Percentiles rank a stretch among this genome's conserved stretches.
These are phyloP conservation scores for Sarcophaga rosellei DNA, from an alignment of 2,888 invertebrate genomes.

Conservation along the genomic window DNA sequence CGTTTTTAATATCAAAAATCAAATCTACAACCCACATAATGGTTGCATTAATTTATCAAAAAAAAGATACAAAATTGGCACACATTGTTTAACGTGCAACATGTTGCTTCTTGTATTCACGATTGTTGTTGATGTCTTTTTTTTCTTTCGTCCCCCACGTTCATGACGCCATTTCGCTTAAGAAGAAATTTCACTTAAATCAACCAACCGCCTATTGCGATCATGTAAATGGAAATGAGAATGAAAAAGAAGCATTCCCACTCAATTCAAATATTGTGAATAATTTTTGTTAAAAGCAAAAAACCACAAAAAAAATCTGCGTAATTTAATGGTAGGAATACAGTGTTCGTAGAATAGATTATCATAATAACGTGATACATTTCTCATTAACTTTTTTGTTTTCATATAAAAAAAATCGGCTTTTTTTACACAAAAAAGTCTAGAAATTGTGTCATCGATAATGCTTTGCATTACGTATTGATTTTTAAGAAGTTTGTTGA, in stretches of 20 bases:
- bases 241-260: not conserved
- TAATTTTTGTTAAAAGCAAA: not conserved
- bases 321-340: not conserved
- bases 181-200: slow-evolving; percentile 19
- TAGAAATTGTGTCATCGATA: too few relatives aligned
- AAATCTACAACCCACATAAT: slow-evolving; percentile 42
- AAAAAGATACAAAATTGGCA: slow-evolving; percentile 51
- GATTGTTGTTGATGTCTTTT: not conserved
- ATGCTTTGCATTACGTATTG: too few relatives aligned
- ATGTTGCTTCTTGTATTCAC: slow-evolving; percentile 16
- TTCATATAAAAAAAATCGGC: not conserved
- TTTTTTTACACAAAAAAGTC: not conserved
- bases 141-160: slow-evolving; percentile 33
- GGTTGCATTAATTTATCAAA: slow-evolving; percentile 32
- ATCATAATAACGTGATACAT: not conserved
- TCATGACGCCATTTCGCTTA: slow-evolving; percentile 58
- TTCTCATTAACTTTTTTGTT: not conserved
- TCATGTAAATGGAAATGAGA: not conserved
- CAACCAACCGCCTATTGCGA: not conserved
- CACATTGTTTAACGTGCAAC: slow-evolving; percentile 61
- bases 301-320: not conserved
- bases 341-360: not conserved
- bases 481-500: too few relatives aligned
- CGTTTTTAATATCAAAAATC: not conserved
- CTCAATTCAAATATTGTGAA: not conserved